phyloP scores from a whole-genome alignment of 2,113 vertebrate genomes.

The Entelurus aequoreus region DNA sequence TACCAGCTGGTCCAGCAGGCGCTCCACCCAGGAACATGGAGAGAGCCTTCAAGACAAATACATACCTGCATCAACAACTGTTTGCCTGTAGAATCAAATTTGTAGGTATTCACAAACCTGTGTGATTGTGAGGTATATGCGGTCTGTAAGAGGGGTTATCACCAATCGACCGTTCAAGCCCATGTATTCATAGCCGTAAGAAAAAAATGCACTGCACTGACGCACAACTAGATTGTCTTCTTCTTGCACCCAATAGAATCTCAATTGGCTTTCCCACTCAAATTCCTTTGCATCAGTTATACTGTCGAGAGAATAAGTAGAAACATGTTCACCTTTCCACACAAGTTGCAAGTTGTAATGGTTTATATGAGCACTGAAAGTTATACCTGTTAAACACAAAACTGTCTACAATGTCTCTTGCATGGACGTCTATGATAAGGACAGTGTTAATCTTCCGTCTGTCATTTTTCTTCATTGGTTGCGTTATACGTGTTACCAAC shows the following conservation, averaged over 20 bases:
- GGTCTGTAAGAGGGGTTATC: constrained; percentile 93
- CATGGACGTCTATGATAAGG: constrained; percentile 95
- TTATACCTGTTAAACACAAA: constrained; percentile 79
- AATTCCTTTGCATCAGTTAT: constrained; percentile 88
- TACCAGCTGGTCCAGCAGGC: constrained; percentile 90
- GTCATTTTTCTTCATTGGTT: constrained; percentile 81
- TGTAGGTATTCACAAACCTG: constrained; percentile 73
- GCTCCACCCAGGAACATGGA: constrained; percentile 97
- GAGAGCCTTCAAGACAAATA: constrained; percentile 75
- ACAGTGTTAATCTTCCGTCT: constrained; percentile 89
- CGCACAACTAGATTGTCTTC: constrained; percentile 80
- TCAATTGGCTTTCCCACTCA: constrained; percentile 94
- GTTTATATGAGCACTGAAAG: neutral
- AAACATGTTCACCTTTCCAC: neutral
- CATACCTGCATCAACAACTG: constrained; percentile 3
- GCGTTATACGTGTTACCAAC: constrained; percentile 82
- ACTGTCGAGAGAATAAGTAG: constrained; percentile 58
- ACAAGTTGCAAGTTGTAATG: neutral
- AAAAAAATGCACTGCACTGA: constrained; percentile 88
- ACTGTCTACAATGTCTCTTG: constrained; percentile 88
- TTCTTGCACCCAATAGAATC: constrained; percentile 87
- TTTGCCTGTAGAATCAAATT: neutral
- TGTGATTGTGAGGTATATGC: constrained; percentile 94
- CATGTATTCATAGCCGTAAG: constrained; percentile 97
- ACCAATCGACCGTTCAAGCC: constrained; percentile 92